phyloP scores from a whole-genome alignment of 1,140 invertebrate genomes.

The Doryteuthis pealeii region DNA sequence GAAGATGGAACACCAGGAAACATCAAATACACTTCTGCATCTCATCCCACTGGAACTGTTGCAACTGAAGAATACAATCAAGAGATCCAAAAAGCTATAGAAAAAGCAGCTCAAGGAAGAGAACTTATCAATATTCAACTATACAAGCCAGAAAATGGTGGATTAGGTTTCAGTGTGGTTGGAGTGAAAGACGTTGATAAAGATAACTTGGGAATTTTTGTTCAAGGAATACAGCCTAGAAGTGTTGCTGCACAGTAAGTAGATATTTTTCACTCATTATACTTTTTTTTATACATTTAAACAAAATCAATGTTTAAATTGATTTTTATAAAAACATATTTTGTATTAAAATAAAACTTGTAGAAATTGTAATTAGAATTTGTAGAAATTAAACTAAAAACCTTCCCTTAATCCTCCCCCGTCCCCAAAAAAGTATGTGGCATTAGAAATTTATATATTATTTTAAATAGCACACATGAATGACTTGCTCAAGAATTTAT shows the following conservation, averaged over 20 bases:
- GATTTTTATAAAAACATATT: too few relatives aligned
- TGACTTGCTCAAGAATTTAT: too few relatives aligned
- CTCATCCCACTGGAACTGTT: conserved; percentile 23
- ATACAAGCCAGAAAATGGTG: conserved; percentile 73
- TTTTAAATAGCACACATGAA: too few relatives aligned
- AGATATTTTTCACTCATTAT: background rate
- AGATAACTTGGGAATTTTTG: conserved; percentile 76
- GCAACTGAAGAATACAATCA: conserved; percentile 47
- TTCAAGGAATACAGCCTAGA: conserved; percentile 75
- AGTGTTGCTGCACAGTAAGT: conserved; percentile 74
- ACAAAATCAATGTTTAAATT: background rate
- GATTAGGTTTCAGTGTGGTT: conserved; percentile 78
- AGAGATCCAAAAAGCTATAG: conserved; percentile 69
- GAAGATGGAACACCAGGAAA: background rate
- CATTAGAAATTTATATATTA: too few relatives aligned
- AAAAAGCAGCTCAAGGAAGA: conserved; percentile 68
- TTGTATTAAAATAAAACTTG: too few relatives aligned
- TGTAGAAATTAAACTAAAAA: too few relatives aligned
- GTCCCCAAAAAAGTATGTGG: too few relatives aligned
- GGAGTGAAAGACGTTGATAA: conserved; percentile 69
- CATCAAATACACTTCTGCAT: background rate
- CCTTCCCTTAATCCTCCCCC: too few relatives aligned
- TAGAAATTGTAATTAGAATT: too few relatives aligned
- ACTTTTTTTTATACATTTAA: background rate
- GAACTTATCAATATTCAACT: conserved; percentile 67